phyloP scores from a whole-genome alignment of 2,888 invertebrate species.

The Cotesia congregata region DNA sequence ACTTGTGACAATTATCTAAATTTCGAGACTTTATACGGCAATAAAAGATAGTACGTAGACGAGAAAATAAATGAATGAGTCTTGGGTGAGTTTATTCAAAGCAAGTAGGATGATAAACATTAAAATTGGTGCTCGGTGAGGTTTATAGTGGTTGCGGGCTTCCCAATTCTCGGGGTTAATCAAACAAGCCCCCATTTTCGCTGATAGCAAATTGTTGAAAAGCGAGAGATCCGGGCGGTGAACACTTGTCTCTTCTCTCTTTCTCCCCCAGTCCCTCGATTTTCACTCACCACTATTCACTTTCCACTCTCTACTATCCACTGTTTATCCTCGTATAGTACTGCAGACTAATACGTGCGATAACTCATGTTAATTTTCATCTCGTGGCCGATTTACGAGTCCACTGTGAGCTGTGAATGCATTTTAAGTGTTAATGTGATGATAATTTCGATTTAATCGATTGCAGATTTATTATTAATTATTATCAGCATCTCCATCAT shows the following conservation, averaged over 20 bases:
- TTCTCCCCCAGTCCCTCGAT: slow-evolving; percentile 21
- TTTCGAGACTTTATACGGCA: not conserved
- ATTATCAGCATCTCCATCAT: slow-evolving; percentile 12
- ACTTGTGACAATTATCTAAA: not conserved
- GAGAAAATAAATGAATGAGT: not conserved
- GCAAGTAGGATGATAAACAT: not conserved
- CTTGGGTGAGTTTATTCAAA: not conserved
- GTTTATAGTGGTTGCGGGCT: not conserved
- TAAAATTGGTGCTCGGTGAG: not conserved
- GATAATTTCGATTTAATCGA: not conserved
- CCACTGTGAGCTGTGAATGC: slow-evolving; percentile 37
- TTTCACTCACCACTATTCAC: slow-evolving; percentile 13
- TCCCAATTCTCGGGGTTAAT: slow-evolving; percentile 46
- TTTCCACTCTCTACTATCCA: slow-evolving; percentile 6
- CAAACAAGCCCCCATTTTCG: slow-evolving; percentile 50
- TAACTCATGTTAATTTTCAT: slow-evolving; percentile 29
- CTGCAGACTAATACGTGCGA: not conserved
- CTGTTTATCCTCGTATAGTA: slow-evolving; percentile 10
- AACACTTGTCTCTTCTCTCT: slow-evolving; percentile 50
- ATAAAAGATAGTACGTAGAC: not conserved
- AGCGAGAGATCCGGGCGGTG: slow-evolving; percentile 38
- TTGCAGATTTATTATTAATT: not conserved
- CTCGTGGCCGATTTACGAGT: slow-evolving; percentile 45
- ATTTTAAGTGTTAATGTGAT: not conserved
- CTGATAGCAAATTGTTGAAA: slow-evolving; percentile 50